Conservation (phyloP, 2,113 vertebrate species). For the Cynoglossus semilaevis region DNA sequence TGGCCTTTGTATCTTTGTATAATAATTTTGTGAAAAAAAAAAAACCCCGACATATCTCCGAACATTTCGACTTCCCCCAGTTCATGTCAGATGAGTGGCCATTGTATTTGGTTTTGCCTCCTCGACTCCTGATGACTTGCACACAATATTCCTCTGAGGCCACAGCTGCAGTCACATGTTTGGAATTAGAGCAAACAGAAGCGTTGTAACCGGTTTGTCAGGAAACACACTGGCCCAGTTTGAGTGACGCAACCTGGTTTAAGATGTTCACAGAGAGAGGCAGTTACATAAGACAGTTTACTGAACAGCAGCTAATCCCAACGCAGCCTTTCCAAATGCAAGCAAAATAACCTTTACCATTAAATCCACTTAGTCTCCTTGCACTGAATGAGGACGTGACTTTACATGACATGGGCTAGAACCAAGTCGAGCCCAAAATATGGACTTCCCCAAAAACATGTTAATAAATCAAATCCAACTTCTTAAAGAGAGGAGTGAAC, state of each 20-base stretch:
- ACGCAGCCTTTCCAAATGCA: conserved; percentile 28
- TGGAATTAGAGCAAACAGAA: conserved; percentile 46
- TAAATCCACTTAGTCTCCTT: neutral
- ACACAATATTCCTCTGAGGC: conserved; percentile 15
- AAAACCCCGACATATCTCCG: no score
- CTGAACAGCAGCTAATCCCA: conserved; percentile 42
- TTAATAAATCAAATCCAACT: no score
- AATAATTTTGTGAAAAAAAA: no score
- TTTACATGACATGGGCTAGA: no score
- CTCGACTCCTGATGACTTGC: conserved; percentile 6
- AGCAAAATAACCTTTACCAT: conserved; percentile 32
- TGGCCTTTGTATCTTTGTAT: no score
- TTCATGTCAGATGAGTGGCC: neutral
- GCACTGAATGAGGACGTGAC: no score
- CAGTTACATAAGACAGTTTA: conserved; percentile 53
- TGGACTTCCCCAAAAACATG: no score
- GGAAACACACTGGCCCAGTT: conserved; percentile 61
- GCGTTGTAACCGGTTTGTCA: conserved; percentile 61
- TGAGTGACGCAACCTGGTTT: conserved; percentile 37
- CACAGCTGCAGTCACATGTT: conserved; percentile 39
- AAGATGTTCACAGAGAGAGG: conserved; percentile 29
- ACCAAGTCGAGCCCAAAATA: no score
- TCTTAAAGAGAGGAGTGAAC: no score
- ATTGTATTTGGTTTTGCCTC: conserved; percentile 8
- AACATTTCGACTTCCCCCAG: neutral